Conservation (phyloP, 2,797 vertebrate species). For the Craterocephalus amniculus region DNA sequence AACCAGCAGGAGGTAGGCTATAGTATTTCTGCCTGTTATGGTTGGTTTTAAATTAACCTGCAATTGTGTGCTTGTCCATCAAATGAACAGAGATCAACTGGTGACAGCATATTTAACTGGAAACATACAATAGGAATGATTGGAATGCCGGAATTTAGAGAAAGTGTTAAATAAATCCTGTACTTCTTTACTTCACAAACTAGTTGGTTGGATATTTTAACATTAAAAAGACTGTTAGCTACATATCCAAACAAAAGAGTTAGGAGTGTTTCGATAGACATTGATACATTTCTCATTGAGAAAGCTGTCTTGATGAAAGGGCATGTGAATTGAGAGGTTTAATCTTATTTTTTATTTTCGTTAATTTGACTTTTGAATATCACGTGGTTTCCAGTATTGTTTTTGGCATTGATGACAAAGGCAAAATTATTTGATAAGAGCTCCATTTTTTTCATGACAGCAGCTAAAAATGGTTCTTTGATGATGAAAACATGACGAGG, state of each 20-base stretch:
- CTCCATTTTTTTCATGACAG: too few species aligned
- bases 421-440: too few species aligned
- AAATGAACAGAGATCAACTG: neutral
- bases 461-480: too few species aligned
- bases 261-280: neutral
- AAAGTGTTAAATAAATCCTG: neutral
- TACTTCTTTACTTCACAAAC: too few species aligned
- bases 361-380: constrained; percentile 6
- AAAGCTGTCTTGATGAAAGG: neutral
- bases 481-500: too few species aligned
- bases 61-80: neutral
- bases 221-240: neutral
- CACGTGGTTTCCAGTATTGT: too few species aligned
- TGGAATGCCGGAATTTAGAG: neutral
- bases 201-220: neutral
- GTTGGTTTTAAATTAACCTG: neutral
- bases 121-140: neutral
- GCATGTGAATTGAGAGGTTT: neutral
- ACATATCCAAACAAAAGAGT: neutral
- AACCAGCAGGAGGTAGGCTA: too few species aligned
- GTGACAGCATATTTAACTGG: neutral
- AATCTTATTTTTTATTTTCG: neutral
- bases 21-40: neutral
- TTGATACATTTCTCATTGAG: neutral
- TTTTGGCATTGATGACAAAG: too few species aligned